Evolutionary conservation across 2,888 invertebrate genomes (phyloP).

Genomic region (Arge pagana): DNA sequence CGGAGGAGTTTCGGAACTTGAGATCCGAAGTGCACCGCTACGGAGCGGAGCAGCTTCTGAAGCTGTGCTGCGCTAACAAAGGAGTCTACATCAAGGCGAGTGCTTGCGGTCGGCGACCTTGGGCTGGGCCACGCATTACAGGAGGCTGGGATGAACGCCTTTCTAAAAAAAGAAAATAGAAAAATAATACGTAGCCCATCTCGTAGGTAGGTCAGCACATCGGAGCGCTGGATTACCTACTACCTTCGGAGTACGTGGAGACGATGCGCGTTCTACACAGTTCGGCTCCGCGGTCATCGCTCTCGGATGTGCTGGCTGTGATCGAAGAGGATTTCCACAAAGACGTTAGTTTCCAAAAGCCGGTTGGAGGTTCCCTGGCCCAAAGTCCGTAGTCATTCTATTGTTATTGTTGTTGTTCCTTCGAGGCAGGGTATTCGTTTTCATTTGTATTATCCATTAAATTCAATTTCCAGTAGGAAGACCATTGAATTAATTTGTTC

Average conservation of each 20-base stretch:
- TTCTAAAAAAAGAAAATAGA: too few species aligned
- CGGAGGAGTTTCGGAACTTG: slow-evolving; percentile 70
- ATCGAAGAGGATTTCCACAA: slow-evolving; percentile 84
- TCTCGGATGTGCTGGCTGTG: slow-evolving; percentile 85
- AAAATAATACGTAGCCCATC: too few species aligned
- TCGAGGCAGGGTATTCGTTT: neutral
- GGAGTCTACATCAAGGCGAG: slow-evolving; percentile 98
- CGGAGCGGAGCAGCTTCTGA: slow-evolving; percentile 83
- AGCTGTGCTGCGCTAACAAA: slow-evolving; percentile 88
- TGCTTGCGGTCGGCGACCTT: too few species aligned
- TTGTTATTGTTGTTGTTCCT: too few species aligned
- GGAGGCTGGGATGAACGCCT: neutral
- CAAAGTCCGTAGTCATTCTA: slow-evolving; percentile 1
- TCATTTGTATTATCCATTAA: neutral
- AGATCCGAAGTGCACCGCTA: slow-evolving; percentile 81
- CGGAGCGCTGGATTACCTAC: slow-evolving; percentile 91
- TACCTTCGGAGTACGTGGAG: slow-evolving; percentile 91
- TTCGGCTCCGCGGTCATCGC: slow-evolving; percentile 85
- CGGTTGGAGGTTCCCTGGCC: too few species aligned
- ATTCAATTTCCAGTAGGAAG: slow-evolving; percentile 4
- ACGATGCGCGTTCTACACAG: slow-evolving; percentile 91
- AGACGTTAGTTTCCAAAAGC: slow-evolving; percentile 79
- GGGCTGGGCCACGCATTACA: too few species aligned
- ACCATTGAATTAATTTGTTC: too few species aligned
- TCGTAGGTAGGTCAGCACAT: slow-evolving; percentile 89